Conservation (phyloP, 1,140 invertebrate genomes). For the Drosophila kanapiae region DNA sequence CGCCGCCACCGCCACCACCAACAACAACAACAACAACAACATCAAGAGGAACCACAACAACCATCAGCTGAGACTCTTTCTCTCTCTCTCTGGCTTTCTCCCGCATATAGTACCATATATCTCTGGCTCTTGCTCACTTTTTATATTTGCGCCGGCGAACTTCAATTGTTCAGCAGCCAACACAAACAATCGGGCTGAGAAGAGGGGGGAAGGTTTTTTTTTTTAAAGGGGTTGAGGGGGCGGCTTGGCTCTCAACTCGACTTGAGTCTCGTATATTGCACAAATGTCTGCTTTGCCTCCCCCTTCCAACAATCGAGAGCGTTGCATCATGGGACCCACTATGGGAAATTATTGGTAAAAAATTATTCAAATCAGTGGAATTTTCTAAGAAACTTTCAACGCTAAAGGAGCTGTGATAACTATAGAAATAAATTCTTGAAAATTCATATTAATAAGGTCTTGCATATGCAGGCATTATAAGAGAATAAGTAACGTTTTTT, state of each 20-base stretch:
- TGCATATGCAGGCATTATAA: neutral
- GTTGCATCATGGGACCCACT: constrained; percentile 52
- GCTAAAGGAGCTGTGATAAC: accelerated
- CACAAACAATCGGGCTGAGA: constrained; percentile 46
- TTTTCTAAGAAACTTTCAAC: neutral
- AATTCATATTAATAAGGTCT: too few species aligned
- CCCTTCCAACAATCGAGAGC: constrained; percentile 38
- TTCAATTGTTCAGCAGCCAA: constrained; percentile 76
- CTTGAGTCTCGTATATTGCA: constrained; percentile 64
- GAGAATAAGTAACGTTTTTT: neutral
- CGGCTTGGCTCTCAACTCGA: constrained; percentile 45
- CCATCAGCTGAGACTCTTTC: constrained; percentile 39
- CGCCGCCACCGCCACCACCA: constrained; percentile 22
- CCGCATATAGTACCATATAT: constrained; percentile 21
- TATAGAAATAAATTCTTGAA: too few species aligned
- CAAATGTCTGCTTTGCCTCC: constrained; percentile 54
- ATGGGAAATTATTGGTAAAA: constrained; percentile 21
- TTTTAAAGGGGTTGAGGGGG: neutral
- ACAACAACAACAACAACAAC: constrained; percentile 37
- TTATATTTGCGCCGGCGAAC: constrained; percentile 73
- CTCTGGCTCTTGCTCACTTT: constrained; percentile 58
- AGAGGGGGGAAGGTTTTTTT: neutral
- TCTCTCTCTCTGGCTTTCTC: neutral
- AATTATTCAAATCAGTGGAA: constrained; percentile 8
- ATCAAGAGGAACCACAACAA: constrained; percentile 24